Evolutionary conservation across 53 echinoderm and acorn worm species (phyloP).

Genomic region (Luidia sarsii): DNA sequence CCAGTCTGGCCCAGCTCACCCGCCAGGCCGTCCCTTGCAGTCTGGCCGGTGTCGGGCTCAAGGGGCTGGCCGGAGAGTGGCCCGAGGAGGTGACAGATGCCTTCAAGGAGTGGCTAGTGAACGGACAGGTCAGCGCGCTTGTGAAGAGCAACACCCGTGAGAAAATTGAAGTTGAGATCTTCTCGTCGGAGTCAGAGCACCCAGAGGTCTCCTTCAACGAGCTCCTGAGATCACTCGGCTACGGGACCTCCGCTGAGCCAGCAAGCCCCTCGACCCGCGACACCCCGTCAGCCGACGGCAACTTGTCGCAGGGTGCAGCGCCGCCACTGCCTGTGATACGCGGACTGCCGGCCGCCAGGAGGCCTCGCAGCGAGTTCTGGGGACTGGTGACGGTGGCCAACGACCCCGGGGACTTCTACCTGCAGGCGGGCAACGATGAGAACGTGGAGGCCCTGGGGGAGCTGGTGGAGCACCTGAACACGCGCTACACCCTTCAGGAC

Average conservation of each 20-base stretch:
- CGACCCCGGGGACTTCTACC: constrained; percentile 34
- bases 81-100: constrained; percentile 21
- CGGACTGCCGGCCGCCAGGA: background rate
- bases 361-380: constrained; percentile 2
- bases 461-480: constrained; percentile 6
- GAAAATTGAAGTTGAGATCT: constrained; percentile 29
- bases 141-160: background rate
- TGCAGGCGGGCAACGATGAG: constrained; percentile 21
- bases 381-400: constrained; percentile 34
- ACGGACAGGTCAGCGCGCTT: background rate
- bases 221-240: constrained; percentile 19
- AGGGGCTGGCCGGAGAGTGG: background rate
- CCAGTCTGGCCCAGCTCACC: constrained; percentile 9
- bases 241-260: background rate
- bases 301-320: background rate
- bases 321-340: no score
- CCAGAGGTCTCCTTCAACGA: constrained; percentile 31
- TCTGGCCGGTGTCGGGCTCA: constrained; percentile 49
- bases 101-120: constrained; percentile 40
- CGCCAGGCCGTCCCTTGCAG: constrained; percentile 44
- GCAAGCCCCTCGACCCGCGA: background rate
- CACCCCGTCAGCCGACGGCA: no score
- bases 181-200: background rate
- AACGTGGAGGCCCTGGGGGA: background rate
- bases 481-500: constrained; percentile 22